Evolutionary conservation across 2,888 invertebrate genomes (phyloP).

Genomic region (Argyra leucocephala): DNA sequence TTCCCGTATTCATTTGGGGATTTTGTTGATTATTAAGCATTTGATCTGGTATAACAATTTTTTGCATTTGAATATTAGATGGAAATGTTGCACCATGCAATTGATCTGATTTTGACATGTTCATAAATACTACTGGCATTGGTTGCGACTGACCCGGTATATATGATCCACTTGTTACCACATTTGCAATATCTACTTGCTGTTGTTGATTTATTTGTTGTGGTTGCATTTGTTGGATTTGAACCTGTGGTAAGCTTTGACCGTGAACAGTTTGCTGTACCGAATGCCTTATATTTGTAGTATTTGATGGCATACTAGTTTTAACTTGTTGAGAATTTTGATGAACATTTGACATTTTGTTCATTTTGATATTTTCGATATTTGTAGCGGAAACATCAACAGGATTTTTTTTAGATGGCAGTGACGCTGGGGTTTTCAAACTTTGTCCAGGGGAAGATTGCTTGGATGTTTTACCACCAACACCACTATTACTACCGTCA

Average conservation of each 20-base stretch:
- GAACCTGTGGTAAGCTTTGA: slow-evolving; percentile 49
- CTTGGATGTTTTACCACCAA: slow-evolving; percentile 22
- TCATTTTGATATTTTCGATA: background rate
- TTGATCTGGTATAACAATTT: slow-evolving; percentile 24
- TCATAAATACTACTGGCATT: slow-evolving; percentile 39
- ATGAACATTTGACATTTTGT: background rate
- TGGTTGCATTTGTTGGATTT: slow-evolving; percentile 28
- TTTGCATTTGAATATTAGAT: slow-evolving; percentile 31
- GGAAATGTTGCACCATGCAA: slow-evolving; percentile 32
- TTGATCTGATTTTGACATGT: slow-evolving; percentile 37
- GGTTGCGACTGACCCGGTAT: slow-evolving; percentile 29
- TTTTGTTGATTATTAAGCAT: slow-evolving; percentile 26
- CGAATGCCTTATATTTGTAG: background rate
- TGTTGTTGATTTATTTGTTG: slow-evolving; percentile 46
- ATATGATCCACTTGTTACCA: slow-evolving; percentile 37
- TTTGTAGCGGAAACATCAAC: slow-evolving; percentile 22
- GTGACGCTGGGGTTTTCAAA: slow-evolving; percentile 26
- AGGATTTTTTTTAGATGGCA: slow-evolving; percentile 24
- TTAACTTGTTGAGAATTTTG: background rate
- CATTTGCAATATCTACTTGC: slow-evolving; percentile 29
- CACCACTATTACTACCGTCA: slow-evolving; percentile 27
- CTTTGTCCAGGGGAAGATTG: slow-evolving; percentile 31
- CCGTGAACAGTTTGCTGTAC: slow-evolving; percentile 27
- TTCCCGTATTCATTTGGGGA: slow-evolving; percentile 17
- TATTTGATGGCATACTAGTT: background rate